Base-by-base conservation (phyloP, 2,888 invertebrate genomes). In the Drosophila greeni region DNA sequence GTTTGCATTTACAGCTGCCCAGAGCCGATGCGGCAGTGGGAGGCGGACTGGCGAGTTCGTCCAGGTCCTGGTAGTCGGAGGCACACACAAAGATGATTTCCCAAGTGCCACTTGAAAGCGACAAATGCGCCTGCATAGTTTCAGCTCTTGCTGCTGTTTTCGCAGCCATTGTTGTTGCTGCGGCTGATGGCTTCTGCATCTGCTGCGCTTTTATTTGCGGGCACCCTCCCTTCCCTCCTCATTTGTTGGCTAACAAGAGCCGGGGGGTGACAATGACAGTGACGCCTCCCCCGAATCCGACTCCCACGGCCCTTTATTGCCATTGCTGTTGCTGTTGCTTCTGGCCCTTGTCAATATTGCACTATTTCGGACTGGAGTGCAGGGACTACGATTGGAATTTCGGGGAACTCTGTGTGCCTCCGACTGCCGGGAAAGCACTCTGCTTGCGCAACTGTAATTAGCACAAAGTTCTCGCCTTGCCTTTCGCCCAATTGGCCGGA, bases 71-170 rank as follows among this genome's bases (percentile, higher is more conserved):
- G 47, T 54, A 36, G 61, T 53, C 33, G 52, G 61, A 39, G 65
- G 48, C 69, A 72, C 73, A 69, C 69, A 69, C 70, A 75, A 75
- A 77, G 79, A 81, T 86, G 85, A 86, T 83, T 83, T 85, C 83
- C 84, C 82, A 77, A 82, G 85, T 76, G 85, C 66, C 74, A 75
- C 74, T 84, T 79, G 75, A 76, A 77, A 75, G 71, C 78, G 70
- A 80, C 75, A 84, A 84, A 82, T 82, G 75, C 73, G 74, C 55
- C 67, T 51, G 55, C 64, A 69, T 55, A 65, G 58, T 59, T 70
- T 56, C 49, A 52, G 68, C 45, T 64, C 61, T 65, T 71, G 64
- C 49, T 65, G 42, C 47, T 66, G 60, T 48, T 70, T 66, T 18
- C 55, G 59, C 11, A 70, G 67, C 52, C 56, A 51, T 43, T 59